phyloP scores from a whole-genome alignment of 2,888 invertebrate genomes.

The Malacosoma neustria region DNA sequence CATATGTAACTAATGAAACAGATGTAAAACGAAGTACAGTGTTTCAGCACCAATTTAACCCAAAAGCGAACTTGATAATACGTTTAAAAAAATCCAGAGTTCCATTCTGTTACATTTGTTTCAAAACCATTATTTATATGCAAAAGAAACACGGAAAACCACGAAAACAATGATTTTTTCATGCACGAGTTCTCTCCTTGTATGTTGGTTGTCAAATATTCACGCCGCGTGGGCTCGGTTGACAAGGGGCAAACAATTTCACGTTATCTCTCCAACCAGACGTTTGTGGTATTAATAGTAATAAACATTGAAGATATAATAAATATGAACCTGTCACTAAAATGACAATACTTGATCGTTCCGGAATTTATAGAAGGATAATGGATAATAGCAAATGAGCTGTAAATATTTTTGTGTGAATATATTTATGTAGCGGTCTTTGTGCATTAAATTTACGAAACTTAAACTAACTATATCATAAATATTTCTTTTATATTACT shows the following conservation, averaged over 20 bases:
- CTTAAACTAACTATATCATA: no score
- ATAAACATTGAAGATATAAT: conserved; percentile 20
- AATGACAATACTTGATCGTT: conserved; percentile 1
- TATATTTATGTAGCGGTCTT: no score
- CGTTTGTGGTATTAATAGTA: conserved; percentile 23
- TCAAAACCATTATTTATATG: no score
- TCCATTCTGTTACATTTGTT: no score
- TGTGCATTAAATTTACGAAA: no score
- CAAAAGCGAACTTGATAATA: no score
- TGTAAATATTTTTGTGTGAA: no score
- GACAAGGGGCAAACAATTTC: conserved; percentile 43
- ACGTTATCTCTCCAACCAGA: conserved; percentile 26
- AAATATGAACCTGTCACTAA: conserved; percentile 16
- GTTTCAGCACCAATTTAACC: no score
- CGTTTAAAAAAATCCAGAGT: no score
- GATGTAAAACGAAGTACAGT: no score
- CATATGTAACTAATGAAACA: no score
- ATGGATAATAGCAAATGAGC: not conserved
- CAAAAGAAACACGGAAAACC: not conserved
- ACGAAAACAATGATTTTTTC: conserved; percentile 7
- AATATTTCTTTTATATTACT: no score
- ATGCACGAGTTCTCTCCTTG: conserved; percentile 17
- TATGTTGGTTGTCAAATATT: conserved; percentile 33
- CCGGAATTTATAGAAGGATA: not conserved
- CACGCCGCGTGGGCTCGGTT: conserved; percentile 30